Conservation (phyloP, 2,113 vertebrate genomes). For the Proteles cristata region DNA sequence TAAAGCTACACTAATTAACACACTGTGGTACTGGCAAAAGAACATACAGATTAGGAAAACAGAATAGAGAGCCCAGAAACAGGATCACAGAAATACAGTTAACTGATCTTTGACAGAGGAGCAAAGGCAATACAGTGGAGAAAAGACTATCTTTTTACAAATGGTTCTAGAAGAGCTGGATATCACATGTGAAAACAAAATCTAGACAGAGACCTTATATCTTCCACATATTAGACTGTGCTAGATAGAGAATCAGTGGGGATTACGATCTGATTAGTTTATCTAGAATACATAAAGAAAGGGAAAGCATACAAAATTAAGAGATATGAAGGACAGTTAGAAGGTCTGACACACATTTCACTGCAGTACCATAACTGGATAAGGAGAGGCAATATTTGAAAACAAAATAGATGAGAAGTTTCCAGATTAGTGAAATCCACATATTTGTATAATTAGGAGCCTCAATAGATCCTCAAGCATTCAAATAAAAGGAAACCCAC, state of each 20-base stretch:
- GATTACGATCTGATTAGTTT: background rate
- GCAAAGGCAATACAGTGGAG: too few relatives aligned
- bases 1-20: too few relatives aligned
- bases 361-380: background rate
- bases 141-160: too few relatives aligned
- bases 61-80: too few relatives aligned
- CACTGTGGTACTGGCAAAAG: too few relatives aligned
- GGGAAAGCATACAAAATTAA: background rate
- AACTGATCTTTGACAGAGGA: too few relatives aligned
- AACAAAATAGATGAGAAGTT: background rate
- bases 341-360: background rate
- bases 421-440: background rate
- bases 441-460: background rate
- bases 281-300: background rate
- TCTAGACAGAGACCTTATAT: too few relatives aligned
- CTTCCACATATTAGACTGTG: background rate
- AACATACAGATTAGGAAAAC: too few relatives aligned
- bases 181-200: too few relatives aligned
- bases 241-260: background rate
- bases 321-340: background rate
- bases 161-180: too few relatives aligned
- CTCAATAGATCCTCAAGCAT: background rate
- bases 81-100: background rate
- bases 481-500: background rate
- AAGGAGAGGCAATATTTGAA: background rate